Conservation (phyloP, 2,888 invertebrate species). For the Pimpla rufipes region DNA sequence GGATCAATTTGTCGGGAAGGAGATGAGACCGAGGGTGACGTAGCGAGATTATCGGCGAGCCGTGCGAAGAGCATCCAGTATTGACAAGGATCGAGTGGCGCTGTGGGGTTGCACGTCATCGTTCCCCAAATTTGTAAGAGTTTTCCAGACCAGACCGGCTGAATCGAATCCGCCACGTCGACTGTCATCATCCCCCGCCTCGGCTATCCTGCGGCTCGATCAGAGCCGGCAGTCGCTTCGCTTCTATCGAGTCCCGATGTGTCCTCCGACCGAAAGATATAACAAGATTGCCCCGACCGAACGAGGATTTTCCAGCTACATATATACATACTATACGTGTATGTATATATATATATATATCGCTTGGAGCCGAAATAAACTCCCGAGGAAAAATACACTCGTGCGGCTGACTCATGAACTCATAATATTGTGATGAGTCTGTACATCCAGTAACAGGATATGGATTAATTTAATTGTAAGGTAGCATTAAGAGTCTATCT, state of each 20-base stretch:
- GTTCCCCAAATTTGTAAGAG: constrained; percentile 54
- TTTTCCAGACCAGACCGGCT: constrained; percentile 11
- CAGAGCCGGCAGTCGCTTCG: constrained; percentile 40
- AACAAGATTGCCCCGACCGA: constrained; percentile 46
- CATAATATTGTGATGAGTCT: neutral
- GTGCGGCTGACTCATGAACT: neutral
- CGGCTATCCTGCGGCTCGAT: constrained; percentile 46
- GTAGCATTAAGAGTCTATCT: neutral
- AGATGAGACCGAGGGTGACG: constrained; percentile 47
- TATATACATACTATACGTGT: neutral
- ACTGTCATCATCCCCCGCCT: constrained; percentile 56
- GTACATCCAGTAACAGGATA: neutral
- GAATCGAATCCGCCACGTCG: constrained; percentile 58
- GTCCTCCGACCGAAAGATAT: constrained; percentile 28
- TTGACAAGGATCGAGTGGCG: constrained; percentile 58
- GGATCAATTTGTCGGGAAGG: constrained; percentile 22
- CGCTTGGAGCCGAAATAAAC: neutral
- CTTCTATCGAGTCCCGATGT: constrained; percentile 45
- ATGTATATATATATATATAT: constrained; percentile 12
- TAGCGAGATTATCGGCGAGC: constrained; percentile 44
- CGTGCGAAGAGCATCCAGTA: constrained; percentile 37
- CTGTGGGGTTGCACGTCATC: neutral
- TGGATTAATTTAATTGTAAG: neutral
- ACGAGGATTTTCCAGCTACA: neutral
- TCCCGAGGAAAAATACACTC: neutral